Evolutionary conservation across 2,797 vertebrate species (phyloP), one percentile per base, ranked within the genome.

Genomic region (Hydrolagus colliei): DNA sequence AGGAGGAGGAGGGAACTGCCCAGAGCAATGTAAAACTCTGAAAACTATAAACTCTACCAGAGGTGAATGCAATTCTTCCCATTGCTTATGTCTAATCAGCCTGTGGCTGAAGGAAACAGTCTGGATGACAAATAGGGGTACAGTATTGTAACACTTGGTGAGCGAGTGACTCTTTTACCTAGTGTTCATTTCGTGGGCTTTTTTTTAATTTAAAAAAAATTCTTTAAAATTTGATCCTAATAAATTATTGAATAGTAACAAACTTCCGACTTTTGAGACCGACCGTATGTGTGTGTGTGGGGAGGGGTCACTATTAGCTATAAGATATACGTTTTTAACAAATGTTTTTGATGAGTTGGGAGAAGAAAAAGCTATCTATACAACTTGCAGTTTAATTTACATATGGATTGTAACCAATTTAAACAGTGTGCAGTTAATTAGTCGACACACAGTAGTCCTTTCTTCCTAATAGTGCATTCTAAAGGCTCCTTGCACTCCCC

Each of bases 401-500:
- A 35, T 77, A 77, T 68, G 16, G 67, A 68, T 84, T 84, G 79
- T 84, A 84, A 84, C 68, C 71, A 84, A 84, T 84, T 84, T 68
- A 68, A 84, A 84, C 35, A 9, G 79, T 84, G 79, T 84, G 79
- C 79, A 41, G 79, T 84, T 84, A 84, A 84, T 84, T 84, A 84
- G 41, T 52, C 35, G 18, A 67, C 68, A 63, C 68, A 67, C 79
- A 41, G 79, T 84, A 84, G 79, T 84, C 67, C 65, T 52, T 84
- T 41, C 79, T 82, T 82, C 79, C 79, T 82, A 13, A 11, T 77
- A 9, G 79, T 84, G 79, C 79, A 84, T 84, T 71, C 71, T 71
- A 84, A 84, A 84, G 79, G 79, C 79, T 84, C 79, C 79, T 84
- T 84, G 79, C 79, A 84, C 79, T 84, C 79, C 27, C 41, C 79